These are phyloP conservation scores for Himalopsyche japonica DNA, from an alignment of 2,888 invertebrate species.

Conservation along the genomic window DNA sequence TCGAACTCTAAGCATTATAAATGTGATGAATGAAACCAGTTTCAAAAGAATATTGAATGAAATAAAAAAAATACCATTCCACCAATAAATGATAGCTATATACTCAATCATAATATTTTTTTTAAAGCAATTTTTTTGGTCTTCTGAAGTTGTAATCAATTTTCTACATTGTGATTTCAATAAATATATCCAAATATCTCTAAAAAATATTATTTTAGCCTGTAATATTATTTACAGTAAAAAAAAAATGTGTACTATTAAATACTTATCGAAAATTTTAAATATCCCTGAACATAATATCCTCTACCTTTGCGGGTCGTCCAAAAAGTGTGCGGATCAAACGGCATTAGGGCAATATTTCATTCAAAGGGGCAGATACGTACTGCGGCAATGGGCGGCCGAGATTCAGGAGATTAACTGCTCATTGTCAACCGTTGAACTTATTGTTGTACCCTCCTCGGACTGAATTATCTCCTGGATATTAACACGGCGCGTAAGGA, in stretches of 20 bases:
- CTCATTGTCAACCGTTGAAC: conserved; percentile 38
- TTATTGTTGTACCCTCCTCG: conserved; percentile 24
- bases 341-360: conserved; percentile 27
- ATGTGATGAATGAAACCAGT: too few relatives aligned
- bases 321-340: conserved; percentile 22
- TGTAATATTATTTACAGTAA: too few relatives aligned
- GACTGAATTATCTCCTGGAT: background rate
- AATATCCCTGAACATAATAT: background rate
- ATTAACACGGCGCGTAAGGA: background rate
- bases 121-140: too few relatives aligned
- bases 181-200: too few relatives aligned
- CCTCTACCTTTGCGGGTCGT: background rate
- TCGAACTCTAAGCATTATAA: too few relatives aligned
- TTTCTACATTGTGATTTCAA: too few relatives aligned
- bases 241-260: background rate
- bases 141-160: too few relatives aligned
- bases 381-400: conserved; percentile 6
- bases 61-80: too few relatives aligned
- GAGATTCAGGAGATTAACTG: conserved; percentile 38
- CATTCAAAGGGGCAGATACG: conserved; percentile 11
- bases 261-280: background rate
- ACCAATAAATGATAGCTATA: too few relatives aligned
- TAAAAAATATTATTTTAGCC: too few relatives aligned
- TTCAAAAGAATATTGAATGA: too few relatives aligned
- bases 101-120: too few relatives aligned